These are phyloP conservation scores for Pantherophis vulpinus DNA, from an alignment of 2,797 vertebrate species.

Conservation along the genomic window DNA sequence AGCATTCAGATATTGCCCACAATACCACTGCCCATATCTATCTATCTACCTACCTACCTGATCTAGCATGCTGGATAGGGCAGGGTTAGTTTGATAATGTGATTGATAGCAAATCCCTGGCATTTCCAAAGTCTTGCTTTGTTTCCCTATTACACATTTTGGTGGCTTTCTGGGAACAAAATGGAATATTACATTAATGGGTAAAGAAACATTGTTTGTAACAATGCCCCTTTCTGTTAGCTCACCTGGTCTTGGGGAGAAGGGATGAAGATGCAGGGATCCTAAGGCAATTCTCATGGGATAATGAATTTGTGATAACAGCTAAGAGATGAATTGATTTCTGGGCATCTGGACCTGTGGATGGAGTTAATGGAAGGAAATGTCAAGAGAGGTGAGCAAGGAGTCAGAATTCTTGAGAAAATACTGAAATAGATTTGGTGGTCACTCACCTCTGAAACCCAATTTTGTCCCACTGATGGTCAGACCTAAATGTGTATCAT, in stretches of 20 bases:
- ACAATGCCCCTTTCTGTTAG: background rate
- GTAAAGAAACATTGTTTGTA: background rate
- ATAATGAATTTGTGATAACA: background rate
- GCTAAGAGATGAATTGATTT: slow-evolving; percentile 10
- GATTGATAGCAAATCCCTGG: slow-evolving; percentile 16
- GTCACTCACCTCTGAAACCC: slow-evolving; percentile 21
- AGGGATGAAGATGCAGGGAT: slow-evolving; percentile 27
- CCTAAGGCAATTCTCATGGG: slow-evolving; percentile 25
- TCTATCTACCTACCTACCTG: slow-evolving; percentile 16
- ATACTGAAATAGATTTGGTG: background rate
- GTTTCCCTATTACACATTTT: slow-evolving; percentile 1
- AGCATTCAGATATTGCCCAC: background rate
- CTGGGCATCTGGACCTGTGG: slow-evolving; percentile 22
- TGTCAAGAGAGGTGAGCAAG: background rate
- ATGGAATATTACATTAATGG: background rate
- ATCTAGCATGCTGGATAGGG: slow-evolving; percentile 29
- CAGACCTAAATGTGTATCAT: slow-evolving; percentile 6
- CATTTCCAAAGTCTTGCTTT: background rate
- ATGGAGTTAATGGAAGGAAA: background rate
- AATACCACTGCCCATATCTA: too few relatives aligned
- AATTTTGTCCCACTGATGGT: slow-evolving; percentile 11
- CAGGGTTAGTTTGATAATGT: slow-evolving; percentile 18
- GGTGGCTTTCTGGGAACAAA: slow-evolving; percentile 22
- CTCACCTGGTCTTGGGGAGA: slow-evolving; percentile 31
- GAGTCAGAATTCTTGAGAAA: background rate